phyloP scores from a whole-genome alignment of 2,888 invertebrate genomes.

The Cyrtodaria siliqua region DNA sequence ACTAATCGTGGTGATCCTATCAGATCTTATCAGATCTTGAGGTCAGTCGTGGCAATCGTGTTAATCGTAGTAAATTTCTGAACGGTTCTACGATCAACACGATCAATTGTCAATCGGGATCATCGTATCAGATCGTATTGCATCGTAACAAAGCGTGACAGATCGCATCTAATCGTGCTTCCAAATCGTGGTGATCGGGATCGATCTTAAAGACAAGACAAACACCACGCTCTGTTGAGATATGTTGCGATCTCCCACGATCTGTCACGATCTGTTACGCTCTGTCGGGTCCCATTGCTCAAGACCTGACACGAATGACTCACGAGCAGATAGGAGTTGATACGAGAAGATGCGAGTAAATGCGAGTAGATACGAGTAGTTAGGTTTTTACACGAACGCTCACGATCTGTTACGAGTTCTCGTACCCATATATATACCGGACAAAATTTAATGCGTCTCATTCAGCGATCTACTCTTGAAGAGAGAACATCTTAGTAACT shows the following conservation, averaged over 20 bases:
- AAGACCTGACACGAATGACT: slow-evolving; percentile 19
- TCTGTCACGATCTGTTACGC: slow-evolving; percentile 16
- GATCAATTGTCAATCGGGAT: slow-evolving; percentile 6
- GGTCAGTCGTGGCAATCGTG: slow-evolving; percentile 27
- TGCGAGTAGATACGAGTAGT: slow-evolving; percentile 3
- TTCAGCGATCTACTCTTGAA: slow-evolving; percentile 7
- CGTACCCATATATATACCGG: not conserved
- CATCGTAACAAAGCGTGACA: slow-evolving; percentile 25
- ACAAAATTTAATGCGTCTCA: slow-evolving; percentile 2
- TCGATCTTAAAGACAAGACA: slow-evolving; percentile 22
- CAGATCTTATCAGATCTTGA: slow-evolving; percentile 22
- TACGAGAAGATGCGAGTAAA: slow-evolving; percentile 12
- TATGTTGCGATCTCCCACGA: slow-evolving; percentile 25
- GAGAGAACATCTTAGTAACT: slow-evolving; percentile 1
- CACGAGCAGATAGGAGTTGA: slow-evolving; percentile 19
- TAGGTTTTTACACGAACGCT: slow-evolving; percentile 6
- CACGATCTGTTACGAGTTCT: slow-evolving; percentile 15
- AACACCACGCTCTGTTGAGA: slow-evolving; percentile 24
- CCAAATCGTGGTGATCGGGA: slow-evolving; percentile 23
- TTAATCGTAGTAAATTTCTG: slow-evolving; percentile 21
- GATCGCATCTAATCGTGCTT: slow-evolving; percentile 18
- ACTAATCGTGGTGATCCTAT: slow-evolving; percentile 18
- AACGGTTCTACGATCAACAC: slow-evolving; percentile 11
- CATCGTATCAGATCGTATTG: slow-evolving; percentile 17
- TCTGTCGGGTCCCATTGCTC: not conserved